These are phyloP conservation scores for Beroe ovata DNA, from an alignment of 37 sponge, comb jelly and placozoan genomes.

Conservation along the genomic window DNA sequence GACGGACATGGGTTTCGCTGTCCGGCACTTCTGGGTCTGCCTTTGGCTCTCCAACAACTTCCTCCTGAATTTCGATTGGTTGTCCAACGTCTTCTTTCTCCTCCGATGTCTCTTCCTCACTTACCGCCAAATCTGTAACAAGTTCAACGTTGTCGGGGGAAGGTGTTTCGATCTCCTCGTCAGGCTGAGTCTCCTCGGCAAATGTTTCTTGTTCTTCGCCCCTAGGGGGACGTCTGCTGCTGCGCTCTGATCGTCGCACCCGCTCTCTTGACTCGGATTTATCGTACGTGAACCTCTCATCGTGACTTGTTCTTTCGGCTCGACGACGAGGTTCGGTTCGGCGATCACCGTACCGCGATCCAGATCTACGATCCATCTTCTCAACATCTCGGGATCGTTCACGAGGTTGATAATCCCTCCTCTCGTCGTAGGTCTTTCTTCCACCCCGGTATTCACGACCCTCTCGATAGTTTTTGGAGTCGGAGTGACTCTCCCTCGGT, in stretches of 20 bases:
- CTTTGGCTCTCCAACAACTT: not conserved
- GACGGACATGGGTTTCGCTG: not conserved
- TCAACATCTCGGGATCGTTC: not conserved
- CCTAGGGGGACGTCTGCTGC: not conserved
- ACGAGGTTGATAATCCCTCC: not conserved
- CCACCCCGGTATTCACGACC: not conserved
- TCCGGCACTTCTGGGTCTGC: not conserved
- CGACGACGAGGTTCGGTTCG: not conserved
- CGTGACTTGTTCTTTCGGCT: not conserved
- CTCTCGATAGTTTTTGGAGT: not conserved
- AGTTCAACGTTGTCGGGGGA: not conserved
- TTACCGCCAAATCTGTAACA: not conserved
- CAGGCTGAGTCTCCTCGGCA: not conserved
- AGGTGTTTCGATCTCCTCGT: not conserved
- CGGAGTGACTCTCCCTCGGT: not conserved
- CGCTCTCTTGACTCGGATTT: not conserved
- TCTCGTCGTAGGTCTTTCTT: not conserved
- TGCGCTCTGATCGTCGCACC: not conserved
- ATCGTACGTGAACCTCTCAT: slow-evolving; percentile 21
- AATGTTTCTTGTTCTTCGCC: not conserved
- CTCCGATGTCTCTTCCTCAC: not conserved
- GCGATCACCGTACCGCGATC: not conserved
- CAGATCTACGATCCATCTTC: not conserved
- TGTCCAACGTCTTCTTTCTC: not conserved
- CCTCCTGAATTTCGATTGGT: not conserved